Evolutionary conservation across 2,797 vertebrate species (phyloP), one percentile per base, ranked within the genome.

Genomic region (Platalea minor): DNA sequence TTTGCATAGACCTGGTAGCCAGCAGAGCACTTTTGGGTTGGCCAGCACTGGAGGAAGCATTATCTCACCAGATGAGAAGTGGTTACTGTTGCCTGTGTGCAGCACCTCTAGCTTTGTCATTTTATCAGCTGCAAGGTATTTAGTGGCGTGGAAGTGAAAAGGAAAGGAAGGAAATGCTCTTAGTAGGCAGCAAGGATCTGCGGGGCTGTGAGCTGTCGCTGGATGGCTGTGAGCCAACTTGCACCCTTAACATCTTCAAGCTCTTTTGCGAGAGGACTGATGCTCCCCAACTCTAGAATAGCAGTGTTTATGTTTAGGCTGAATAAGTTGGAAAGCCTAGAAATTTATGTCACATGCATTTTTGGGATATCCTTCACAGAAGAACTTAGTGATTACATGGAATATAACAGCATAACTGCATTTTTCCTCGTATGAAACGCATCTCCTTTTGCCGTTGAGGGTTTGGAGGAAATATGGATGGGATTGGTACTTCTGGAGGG

Each of bases 121-220:
- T 72, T 24, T 10, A 51, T 83, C 81, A 50, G 33, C 33, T n/a
- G 28, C 21, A 19, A 81, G 70, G 39, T 61, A 46, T 57, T 59
- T 26, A 20, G 14, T 50, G 43, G 37, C 0, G 7, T 78, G 67
- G 61, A 61, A 78, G 23, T 35, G 76, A 85, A 78, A 29, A 54
- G 77, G 48, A 33, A 76, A n/a, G 57, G 67, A 20, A 70, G 51
- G 60, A 91, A 46, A 13, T 11, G 9, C 20, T 51, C 26, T 57
- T 41, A 10, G 31, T 17, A 39, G 69, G 81, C 29, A 17, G 43
- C 1, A 1, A 13, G 23, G 21, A 6, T 64, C 54, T 75, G 24
- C 0, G 1, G 45, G 43, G 26, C 35, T 48, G 11, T 8, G 24
- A 43, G 70, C 50, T 59, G 35, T 43, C 10, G 1, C n/a, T 0